These are phyloP conservation scores for Perdita meconis DNA, from an alignment of 2,888 invertebrate genomes.

Conservation along the genomic window DNA sequence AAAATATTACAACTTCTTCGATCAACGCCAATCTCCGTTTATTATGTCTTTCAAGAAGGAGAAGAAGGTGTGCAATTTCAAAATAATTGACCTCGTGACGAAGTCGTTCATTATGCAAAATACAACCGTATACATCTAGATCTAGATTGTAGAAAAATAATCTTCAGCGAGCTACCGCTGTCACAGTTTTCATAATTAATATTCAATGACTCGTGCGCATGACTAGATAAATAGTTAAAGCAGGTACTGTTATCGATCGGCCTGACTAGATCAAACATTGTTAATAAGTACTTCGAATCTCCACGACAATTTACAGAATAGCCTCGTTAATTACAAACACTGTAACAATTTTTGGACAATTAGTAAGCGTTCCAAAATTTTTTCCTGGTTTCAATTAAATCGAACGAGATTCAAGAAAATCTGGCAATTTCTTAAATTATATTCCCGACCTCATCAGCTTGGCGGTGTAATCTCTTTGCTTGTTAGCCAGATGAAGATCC, in stretches of 20 bases:
- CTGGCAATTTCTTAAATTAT: slow-evolving; percentile 3
- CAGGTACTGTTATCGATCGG: slow-evolving; percentile 23
- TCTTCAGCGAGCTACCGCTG: neutral
- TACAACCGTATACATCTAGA: slow-evolving; percentile 8
- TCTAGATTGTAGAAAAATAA: slow-evolving; percentile 53
- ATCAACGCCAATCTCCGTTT: neutral
- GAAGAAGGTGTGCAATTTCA: neutral
- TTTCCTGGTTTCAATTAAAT: neutral
- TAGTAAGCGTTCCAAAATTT: neutral
- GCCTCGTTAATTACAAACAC: neutral
- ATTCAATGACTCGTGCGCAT: slow-evolving; percentile 31
- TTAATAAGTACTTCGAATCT: neutral
- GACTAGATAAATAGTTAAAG: slow-evolving; percentile 45
- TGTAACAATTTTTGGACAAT: neutral
- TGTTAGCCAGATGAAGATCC: slow-evolving; percentile 80
- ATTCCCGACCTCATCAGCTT: slow-evolving; percentile 76
- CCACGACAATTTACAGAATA: neutral
- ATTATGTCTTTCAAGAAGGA: neutral
- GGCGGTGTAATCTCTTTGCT: slow-evolving; percentile 80
- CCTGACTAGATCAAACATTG: slow-evolving; percentile 35
- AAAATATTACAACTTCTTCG: slow-evolving; percentile 17
- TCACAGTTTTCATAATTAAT: slow-evolving; percentile 1
- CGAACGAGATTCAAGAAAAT: neutral
- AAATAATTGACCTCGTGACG: slow-evolving; percentile 11
- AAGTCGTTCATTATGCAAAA: neutral